Percentiles rank a stretch among this genome's conserved stretches.
These are phyloP conservation scores for Brienomyrus brachyistius DNA, from an alignment of 2,113 vertebrate species.

Conservation along the genomic window DNA sequence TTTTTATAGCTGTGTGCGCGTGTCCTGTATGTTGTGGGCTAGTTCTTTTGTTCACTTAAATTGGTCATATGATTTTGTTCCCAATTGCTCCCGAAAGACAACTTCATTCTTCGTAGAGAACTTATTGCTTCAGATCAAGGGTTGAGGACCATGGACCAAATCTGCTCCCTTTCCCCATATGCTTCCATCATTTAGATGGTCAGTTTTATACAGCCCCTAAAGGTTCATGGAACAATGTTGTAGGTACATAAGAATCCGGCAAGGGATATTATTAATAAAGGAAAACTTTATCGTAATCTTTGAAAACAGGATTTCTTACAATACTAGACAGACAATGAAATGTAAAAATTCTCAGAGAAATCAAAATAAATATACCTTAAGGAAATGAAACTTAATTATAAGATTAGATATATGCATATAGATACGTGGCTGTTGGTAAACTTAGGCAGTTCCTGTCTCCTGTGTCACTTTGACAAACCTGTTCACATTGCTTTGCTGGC, in stretches of 20 bases:
- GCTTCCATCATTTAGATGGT: constrained; percentile 20
- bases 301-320: not conserved
- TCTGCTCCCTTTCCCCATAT: not conserved
- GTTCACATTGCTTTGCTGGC: not conserved
- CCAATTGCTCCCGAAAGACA: not conserved
- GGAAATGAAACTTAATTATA: not conserved
- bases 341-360: not conserved
- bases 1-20: constrained; percentile 27
- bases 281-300: not conserved
- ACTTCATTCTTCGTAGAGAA: not conserved
- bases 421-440: not conserved
- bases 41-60: not conserved
- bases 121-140: not conserved
- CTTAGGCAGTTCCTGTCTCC: not conserved
- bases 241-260: not conserved
- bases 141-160: not conserved
- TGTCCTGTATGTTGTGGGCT: not conserved
- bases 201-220: not conserved
- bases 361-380: not conserved
- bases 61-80: not conserved
- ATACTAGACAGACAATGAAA: not conserved
- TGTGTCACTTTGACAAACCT: not conserved
- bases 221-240: not conserved
- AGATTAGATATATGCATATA: not conserved
- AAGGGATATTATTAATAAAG: not conserved